A percentile compares a stretch with the other conserved stretches of the same genome.
Evolutionary conservation across 2,888 invertebrate species (phyloP).

Genomic region (Sarcophaga variegata): DNA sequence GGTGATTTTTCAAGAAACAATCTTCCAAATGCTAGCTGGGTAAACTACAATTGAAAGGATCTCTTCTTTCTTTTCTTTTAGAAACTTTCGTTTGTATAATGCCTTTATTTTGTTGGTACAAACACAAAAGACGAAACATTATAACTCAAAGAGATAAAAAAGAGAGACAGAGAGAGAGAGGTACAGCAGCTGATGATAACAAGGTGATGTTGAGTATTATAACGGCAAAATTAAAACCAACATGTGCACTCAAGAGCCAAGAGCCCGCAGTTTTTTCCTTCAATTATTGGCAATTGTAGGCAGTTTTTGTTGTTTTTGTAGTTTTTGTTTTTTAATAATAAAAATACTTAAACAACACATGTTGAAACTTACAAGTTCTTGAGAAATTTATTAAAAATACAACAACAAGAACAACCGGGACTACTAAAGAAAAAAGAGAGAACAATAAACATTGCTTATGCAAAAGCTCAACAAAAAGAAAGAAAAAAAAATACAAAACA

Average conservation of each 20-base stretch:
- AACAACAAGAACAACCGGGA: neutral
- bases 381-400: slow-evolving; percentile 17
- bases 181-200: neutral
- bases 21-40: too few species aligned
- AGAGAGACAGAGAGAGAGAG: neutral
- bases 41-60: too few species aligned
- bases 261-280: neutral
- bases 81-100: too few species aligned
- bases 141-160: neutral
- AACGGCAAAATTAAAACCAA: neutral
- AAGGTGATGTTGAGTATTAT: neutral
- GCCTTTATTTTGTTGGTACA: too few species aligned
- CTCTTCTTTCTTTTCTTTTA: too few species aligned
- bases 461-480: neutral
- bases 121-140: neutral
- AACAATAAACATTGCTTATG: neutral
- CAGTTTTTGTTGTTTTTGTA: neutral
- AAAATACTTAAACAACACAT: slow-evolving; percentile 23
- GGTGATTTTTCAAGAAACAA: too few species aligned
- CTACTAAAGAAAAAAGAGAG: too few species aligned
- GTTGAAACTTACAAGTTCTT: slow-evolving; percentile 26
- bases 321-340: neutral
- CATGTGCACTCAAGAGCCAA: neutral
- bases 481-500: neutral
- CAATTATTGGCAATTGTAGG: neutral